Base-by-base conservation (phyloP, 1,140 invertebrate genomes). In the Coenobita brevimanus region DNA sequence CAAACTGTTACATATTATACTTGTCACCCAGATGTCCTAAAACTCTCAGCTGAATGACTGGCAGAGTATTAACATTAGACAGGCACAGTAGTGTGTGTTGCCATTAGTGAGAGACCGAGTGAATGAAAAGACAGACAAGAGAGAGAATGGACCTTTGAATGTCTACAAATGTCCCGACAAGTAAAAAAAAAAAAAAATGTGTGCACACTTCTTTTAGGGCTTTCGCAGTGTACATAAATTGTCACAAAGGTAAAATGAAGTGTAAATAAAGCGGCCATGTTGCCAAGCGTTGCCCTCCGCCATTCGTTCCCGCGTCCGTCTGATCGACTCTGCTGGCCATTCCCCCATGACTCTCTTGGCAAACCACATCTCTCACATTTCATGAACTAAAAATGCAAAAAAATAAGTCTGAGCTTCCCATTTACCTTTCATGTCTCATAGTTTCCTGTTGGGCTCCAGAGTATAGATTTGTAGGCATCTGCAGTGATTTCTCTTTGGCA, bases 211-310 rank as follows among this genome's bases (percentile, higher is more conserved):
- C 33, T 73, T 71, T 33, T 71, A 67, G 81, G 81, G 62, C 71
- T 83, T 83, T 46, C 62, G 67, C 81, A 73, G 67, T 83, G 81
- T 83, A 83, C 81, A 83, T 83, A 83, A 83, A 83, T 50, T 54
- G 62, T 64, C 30, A 82, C 62, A 71, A 69, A 83, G 33, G 46
- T 69, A 73, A 24, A 71, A 3, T 17, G 27, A 27, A n/a, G 41
- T 79, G 46, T 79, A 27, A 50, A 43, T 30, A 79, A 50, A 73
- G 67, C 27, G 46, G 46, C 46, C 64, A 33, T 46, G 64, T 27
- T 43, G 81, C 81, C 67, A 73, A 46, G 67, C 38, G 78, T 41
- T 73, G 81, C 81, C 62, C 62, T 71, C 67, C 46, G n/a, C 81
- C 67, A 71, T 73, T 54, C 54, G n/a, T 83, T 36, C 24, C 8